Conservation (phyloP, 2,797 vertebrate species). For the Urocyon cinereoargenteus region DNA sequence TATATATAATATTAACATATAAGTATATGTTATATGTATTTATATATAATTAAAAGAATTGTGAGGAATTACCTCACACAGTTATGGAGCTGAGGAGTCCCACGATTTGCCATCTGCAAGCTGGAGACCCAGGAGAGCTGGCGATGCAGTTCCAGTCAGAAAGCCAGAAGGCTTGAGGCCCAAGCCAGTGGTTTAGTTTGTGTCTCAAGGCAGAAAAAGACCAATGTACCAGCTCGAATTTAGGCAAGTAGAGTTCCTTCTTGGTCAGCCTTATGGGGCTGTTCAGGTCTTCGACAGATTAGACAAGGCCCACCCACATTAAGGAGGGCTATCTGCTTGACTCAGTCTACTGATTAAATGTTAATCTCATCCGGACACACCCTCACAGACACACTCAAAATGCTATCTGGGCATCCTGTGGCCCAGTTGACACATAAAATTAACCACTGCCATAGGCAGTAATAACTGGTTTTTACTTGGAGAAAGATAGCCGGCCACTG, state of each 20-base stretch:
- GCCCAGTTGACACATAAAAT: background rate
- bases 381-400: background rate
- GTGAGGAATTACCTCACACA: background rate
- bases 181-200: background rate
- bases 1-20: background rate
- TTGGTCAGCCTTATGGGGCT: background rate
- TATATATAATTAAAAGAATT: background rate
- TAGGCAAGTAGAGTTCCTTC: background rate
- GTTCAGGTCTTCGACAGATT: background rate
- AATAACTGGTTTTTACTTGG: background rate
- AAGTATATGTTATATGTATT: background rate
- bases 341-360: background rate
- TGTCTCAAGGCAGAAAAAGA: background rate
- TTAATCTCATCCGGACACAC: background rate
- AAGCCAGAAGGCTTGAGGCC: background rate
- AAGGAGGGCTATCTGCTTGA: background rate
- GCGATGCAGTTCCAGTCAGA: background rate
- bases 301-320: background rate
- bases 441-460: background rate
- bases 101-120: fast-evolving
- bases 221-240: background rate
- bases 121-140: background rate
- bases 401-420: background rate
- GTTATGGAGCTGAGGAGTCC: background rate
- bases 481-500: background rate